Evolutionary conservation across 2,113 vertebrate genomes (phyloP).

Genomic region (Podarcis muralis): DNA sequence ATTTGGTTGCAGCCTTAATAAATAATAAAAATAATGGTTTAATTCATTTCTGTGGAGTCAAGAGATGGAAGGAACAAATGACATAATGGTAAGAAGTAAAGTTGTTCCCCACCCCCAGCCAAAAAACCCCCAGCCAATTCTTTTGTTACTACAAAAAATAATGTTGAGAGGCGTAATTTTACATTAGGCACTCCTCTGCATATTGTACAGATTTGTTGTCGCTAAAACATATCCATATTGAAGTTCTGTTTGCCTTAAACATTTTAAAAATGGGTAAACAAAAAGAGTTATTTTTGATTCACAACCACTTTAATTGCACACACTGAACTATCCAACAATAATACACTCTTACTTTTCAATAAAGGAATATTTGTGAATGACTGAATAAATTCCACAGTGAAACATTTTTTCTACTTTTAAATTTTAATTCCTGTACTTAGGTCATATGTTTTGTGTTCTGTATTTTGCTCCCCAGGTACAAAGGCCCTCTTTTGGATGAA

Average conservation of each 20-base stretch:
- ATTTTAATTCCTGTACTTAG: neutral
- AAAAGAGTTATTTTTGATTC: neutral
- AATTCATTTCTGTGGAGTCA: neutral
- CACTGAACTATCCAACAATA: neutral
- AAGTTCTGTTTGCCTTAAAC: neutral
- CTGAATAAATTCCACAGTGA: too few species aligned
- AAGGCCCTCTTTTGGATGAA: slow-evolving; percentile 86
- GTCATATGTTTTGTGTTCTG: neutral
- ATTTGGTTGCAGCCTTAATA: neutral
- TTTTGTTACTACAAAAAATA: neutral
- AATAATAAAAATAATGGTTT: neutral
- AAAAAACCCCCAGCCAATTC: neutral
- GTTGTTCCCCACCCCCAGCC: too few species aligned
- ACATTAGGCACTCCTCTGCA: neutral
- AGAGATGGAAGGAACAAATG: neutral
- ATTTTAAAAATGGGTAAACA: neutral
- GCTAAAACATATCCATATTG: neutral
- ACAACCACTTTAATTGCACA: neutral
- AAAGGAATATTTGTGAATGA: neutral
- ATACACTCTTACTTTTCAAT: neutral
- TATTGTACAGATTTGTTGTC: slow-evolving; percentile 15
- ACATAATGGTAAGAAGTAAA: neutral
- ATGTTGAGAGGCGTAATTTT: neutral
- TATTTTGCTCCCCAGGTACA: slow-evolving; percentile 79
- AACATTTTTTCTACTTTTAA: neutral